Base-by-base conservation (phyloP, 1,140 invertebrate genomes). In the Melitaea cinxia region DNA sequence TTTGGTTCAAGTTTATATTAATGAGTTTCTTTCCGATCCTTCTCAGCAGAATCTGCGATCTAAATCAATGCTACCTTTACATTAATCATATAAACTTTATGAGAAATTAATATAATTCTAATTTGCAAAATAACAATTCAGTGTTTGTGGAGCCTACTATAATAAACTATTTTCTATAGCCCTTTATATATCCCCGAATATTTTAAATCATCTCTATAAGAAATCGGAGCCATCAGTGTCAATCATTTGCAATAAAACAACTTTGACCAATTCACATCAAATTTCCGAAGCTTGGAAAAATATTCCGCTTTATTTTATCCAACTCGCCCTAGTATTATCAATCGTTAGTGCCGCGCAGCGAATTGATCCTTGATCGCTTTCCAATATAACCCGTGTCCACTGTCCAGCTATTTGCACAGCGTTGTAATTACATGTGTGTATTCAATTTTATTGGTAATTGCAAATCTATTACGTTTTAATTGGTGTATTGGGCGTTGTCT, bases 161-260 rank as follows among this genome's bases (percentile, higher is more conserved):
- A n/a, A n/a, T n/a, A n/a, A n/a, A n/a, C n/a, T n/a, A n/a, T n/a
- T n/a, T 26, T 26, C 2, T 26, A 26, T 26, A 2, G 6, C 10
- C 5, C 12, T 33, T 10, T 9, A 4, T 33, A 10, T 33, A 33
- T 9, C 35, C 35, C 12, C 12, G 35, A 37, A 17, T 17, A 12
- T 33, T 33, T 33, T 0, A 19, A 42, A 6, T 42, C 1, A 17
- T 6, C 15, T 10, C 14, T 42, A n/a, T 37, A 4, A 37, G 17
- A 45, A 45, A 17, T 4, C 17, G 19, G 15, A 45, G 39, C 12
- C 17, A 1, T 19, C 7, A 12, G 0, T 10, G 39, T 19, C 39
- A 42, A 42, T 42, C 37, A 45, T 21, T 21, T 19, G 17, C 39
- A 45, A 19, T 45, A 45, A 45, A 45, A 45, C 39, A 45, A 45